Conservation (phyloP, 2,888 invertebrate species). For the Scaeva pyrastri region DNA sequence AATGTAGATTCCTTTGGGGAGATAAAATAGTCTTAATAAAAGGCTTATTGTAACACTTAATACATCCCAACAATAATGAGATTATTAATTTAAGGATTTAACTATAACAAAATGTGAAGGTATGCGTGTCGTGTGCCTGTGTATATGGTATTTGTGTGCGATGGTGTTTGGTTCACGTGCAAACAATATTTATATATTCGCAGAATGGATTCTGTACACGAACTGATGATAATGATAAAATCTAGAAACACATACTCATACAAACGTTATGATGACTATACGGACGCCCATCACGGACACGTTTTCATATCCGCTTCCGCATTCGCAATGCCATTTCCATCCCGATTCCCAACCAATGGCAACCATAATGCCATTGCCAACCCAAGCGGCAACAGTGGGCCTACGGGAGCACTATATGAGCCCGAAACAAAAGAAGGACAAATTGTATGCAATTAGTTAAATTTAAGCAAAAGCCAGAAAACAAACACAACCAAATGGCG, state of each 20-base stretch:
- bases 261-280: not conserved
- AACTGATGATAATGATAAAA: slow-evolving; percentile 24
- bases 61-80: slow-evolving; percentile 3
- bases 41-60: slow-evolving; percentile 24
- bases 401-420: no score
- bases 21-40: slow-evolving; percentile 14
- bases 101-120: slow-evolving; percentile 11
- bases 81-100: slow-evolving; percentile 38
- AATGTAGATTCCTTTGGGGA: slow-evolving; percentile 31
- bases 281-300: not conserved
- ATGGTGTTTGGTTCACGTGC: slow-evolving; percentile 5
- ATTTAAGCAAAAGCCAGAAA: slow-evolving; percentile 23
- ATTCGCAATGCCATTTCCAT: no score
- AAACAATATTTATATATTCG: slow-evolving; percentile 9
- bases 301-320: not conserved
- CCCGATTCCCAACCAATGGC: no score
- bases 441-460: slow-evolving; percentile 40
- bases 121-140: no score
- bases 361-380: no score
- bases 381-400: no score
- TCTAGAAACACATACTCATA: slow-evolving; percentile 15
- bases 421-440: slow-evolving; percentile 29
- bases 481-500: slow-evolving; percentile 1
- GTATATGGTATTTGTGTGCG: no score
- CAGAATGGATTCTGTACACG: slow-evolving; percentile 23